Base-by-base conservation (phyloP, 2,888 invertebrate species). In the Cerastoderma edule region DNA sequence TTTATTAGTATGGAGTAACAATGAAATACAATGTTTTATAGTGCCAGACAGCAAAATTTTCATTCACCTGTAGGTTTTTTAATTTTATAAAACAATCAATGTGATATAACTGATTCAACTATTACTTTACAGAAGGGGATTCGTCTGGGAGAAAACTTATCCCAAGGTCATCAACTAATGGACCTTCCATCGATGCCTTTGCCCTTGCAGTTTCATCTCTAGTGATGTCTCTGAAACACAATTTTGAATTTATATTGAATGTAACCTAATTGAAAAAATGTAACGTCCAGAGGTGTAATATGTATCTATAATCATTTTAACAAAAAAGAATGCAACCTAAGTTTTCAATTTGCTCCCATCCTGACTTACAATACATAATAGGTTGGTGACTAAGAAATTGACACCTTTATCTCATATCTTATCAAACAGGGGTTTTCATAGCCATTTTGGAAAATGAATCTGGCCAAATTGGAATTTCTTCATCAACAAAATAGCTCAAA, bases 81-180 rank as follows among this genome's bases (percentile, higher is more conserved):
- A n/a, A n/a, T n/a, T n/a, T n/a, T n/a, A n/a, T n/a, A n/a, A n/a
- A n/a, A n/a, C n/a, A n/a, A n/a, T n/a, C n/a, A n/a, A n/a, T n/a
- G n/a, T n/a, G n/a, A n/a, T n/a, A n/a, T n/a, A n/a, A n/a, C n/a
- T n/a, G n/a, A n/a, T n/a, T n/a, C n/a, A n/a, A n/a, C n/a, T n/a
- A n/a, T n/a, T n/a, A n/a, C n/a, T n/a, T 53, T 53, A 53, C n/a
- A 53, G 53, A 53, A 53, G 53, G 53, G n/a, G 53, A 8, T 8
- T 3, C 53, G 24, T 53, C 53, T 13, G 22, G 24, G 10, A 24
- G 53, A 53, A 24, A 22, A 22, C 22, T n/a, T 13, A 53, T 24
- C n/a, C 53, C 53, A 22, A 53, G 53, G 53, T 53, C 53, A 22
- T 53, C 24, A n/a, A n/a, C n/a, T 53, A 53, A 22, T 24, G 24